These are phyloP conservation scores for Epinotia brunnichana DNA, from an alignment of 2,888 invertebrate genomes.

Conservation along the genomic window DNA sequence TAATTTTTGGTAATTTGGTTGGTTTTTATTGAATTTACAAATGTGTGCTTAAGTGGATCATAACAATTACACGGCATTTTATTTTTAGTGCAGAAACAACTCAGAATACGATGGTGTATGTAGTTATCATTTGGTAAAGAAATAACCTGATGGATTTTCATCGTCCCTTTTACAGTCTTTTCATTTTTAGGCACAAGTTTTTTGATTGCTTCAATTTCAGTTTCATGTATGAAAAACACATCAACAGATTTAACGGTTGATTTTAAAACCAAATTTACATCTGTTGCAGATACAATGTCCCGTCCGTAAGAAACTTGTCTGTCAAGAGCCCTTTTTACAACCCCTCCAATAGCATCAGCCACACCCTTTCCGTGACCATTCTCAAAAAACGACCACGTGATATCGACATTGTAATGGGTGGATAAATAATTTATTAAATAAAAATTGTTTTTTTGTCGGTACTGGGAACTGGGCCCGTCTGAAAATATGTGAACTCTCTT, in stretches of 20 bases:
- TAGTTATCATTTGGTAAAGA: slow-evolving; percentile 18
- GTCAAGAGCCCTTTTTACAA: slow-evolving; percentile 37
- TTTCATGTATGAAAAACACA: no score
- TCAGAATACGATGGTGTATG: slow-evolving; percentile 18
- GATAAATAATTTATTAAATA: slow-evolving; percentile 30
- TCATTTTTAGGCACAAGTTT: slow-evolving; percentile 38
- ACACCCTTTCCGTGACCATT: slow-evolving; percentile 41
- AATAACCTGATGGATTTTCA: slow-evolving; percentile 42
- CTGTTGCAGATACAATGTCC: slow-evolving; percentile 42
- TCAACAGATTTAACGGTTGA: not conserved
- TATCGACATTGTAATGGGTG: slow-evolving; percentile 21
- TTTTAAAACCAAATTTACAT: slow-evolving; percentile 40
- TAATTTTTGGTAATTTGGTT: not conserved
- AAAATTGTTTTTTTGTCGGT: slow-evolving; percentile 11
- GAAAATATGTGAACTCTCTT: no score
- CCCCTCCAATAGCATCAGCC: slow-evolving; percentile 47
- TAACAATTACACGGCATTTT: no score
- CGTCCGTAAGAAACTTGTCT: slow-evolving; percentile 41
- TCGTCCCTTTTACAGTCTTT: slow-evolving; percentile 41
- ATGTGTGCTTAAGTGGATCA: no score
- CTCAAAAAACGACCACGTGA: slow-evolving; percentile 46
- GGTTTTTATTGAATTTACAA: no score
- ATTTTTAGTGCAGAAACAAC: slow-evolving; percentile 8
- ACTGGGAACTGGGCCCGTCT: no score
- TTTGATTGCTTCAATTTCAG: slow-evolving; percentile 40